Base-by-base conservation (phyloP, 2,888 invertebrate genomes). In the Alentia gelatinosa region DNA sequence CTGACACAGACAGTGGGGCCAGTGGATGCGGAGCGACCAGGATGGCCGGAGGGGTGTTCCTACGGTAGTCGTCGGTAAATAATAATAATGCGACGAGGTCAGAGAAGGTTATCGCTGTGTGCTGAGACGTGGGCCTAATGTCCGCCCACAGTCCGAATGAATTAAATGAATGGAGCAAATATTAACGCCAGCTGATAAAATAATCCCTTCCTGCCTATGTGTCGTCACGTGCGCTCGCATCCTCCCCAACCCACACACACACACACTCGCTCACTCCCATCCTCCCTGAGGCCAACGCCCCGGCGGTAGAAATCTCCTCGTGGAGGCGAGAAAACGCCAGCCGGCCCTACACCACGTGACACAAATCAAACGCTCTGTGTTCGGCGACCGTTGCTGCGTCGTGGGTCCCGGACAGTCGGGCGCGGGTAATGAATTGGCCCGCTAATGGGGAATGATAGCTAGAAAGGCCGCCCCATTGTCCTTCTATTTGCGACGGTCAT, bases 111-210 rank as follows among this genome's bases (percentile, higher is more conserved):
- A 68, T 68, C 68, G 68, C 68, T 30, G 68, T 68, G 68, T 68
- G 68, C 68, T 30, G 68, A 68, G 68, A 30, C 30, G 68, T 30
- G 68, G 68, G 68, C n/a, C 68, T 68, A 68, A 68, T 68, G 68
- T 30, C 68, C 26, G 68, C 68, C 68, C 30, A 26, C 68, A 68
- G 68, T 26, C 68, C 68, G 4, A 68, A 26, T 3, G 68, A 68
- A 68, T 68, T 68, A 68, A 68, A 68, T 68, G 68, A 68, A 68
- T 68, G 68, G 33, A 26, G 68, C 30, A 68, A 68, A 68, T 68
- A 68, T 12, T 68, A 68, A 68, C 68, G 68, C 68, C 68, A 68
- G 68, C 68, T 68, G 68, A 68, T 68, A 68, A 68, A 68, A 68
- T 68, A 30, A 68, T 68, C 68, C 68, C 30, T 12, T 30, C 12